Evolutionary conservation across 2,888 invertebrate genomes (phyloP).

Genomic region (Pyrochroa serraticornis): DNA sequence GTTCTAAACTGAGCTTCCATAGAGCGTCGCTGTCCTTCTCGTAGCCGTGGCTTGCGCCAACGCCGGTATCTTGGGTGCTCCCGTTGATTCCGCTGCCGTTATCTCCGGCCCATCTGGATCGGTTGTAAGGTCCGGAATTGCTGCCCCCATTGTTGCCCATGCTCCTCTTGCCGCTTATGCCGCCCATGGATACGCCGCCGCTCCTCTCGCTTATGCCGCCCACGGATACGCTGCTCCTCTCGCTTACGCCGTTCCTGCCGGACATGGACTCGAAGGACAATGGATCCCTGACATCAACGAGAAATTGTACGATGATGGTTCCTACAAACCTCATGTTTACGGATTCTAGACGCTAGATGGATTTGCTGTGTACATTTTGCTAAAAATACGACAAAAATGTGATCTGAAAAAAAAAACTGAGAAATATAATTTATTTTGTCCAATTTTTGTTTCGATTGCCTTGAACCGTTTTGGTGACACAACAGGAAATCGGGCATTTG

Average conservation of each 20-base stretch:
- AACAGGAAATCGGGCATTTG: too few relatives aligned
- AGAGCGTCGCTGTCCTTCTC: background rate
- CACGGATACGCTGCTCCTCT: constrained; percentile 1
- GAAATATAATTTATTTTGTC: background rate
- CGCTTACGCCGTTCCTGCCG: background rate
- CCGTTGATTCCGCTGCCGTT: background rate
- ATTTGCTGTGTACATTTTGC: constrained; percentile 4
- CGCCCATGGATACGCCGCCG: background rate
- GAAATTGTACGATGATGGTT: constrained; percentile 47
- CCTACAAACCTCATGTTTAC: constrained; percentile 44
- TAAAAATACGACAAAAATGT: background rate
- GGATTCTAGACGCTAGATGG: constrained; percentile 26
- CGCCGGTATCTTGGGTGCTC: background rate
- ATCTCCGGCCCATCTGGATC: background rate
- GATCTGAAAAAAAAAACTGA: background rate
- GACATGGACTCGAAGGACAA: constrained; percentile 40
- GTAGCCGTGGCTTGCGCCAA: background rate
- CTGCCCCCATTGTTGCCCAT: constrained; percentile 17
- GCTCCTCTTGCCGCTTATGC: constrained; percentile 13
- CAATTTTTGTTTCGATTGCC: background rate
- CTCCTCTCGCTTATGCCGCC: constrained; percentile 2
- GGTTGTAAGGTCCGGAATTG: constrained; percentile 19
- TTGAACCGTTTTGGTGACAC: background rate
- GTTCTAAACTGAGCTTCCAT: background rate
- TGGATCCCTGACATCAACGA: constrained; percentile 47